Base-by-base conservation (phyloP, 2,113 vertebrate species). In the Urocolius indicus region DNA sequence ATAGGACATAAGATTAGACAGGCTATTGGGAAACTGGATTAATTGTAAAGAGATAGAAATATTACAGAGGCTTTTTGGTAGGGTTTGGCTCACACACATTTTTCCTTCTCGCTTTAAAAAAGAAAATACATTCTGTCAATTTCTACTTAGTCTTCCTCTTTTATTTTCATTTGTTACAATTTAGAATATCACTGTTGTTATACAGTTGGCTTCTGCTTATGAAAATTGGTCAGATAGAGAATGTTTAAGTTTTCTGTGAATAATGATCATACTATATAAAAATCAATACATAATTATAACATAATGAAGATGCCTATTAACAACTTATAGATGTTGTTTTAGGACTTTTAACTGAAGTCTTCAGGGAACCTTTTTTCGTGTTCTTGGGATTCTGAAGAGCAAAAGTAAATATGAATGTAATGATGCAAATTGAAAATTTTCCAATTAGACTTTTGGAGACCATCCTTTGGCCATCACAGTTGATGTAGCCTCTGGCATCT, bases 241-340 rank as follows among this genome's bases (percentile, higher is more conserved):
- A 55, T 54, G 88, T 95, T 89, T 61, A 91, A 89, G 90, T 90
- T 79, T 91, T 87, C 43, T 77, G 13, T 87, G 66, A 43, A 29
- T 74, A 80, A 87, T 27, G 6, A 51, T 65, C 68, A 69, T n/a
- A 52, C 30, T 43, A 24, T 30, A 36, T 65, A 87, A 95, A 97
- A 95, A 80, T 72, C 92, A 90, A 89, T 78, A 95, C 75, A 96
- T 90, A 93, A 79, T 88, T 88, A 96, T 51, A 76, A 38, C 21
- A 57, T 54, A 84, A 90, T 52, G 48, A 45, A 73, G 18, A 61
- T 71, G 18, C 18, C 41, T 75, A 46, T 82, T 90, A 80, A 89
- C n/a, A 5, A 80, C 16, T 85, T 79, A 38, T 17, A 95, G 54
- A 52, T 43, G 13, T 52, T 38, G 16, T 48, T 90, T 90, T 79